Conservation (phyloP, 1,140 invertebrate genomes). For the Brachionus calyciflorus region DNA sequence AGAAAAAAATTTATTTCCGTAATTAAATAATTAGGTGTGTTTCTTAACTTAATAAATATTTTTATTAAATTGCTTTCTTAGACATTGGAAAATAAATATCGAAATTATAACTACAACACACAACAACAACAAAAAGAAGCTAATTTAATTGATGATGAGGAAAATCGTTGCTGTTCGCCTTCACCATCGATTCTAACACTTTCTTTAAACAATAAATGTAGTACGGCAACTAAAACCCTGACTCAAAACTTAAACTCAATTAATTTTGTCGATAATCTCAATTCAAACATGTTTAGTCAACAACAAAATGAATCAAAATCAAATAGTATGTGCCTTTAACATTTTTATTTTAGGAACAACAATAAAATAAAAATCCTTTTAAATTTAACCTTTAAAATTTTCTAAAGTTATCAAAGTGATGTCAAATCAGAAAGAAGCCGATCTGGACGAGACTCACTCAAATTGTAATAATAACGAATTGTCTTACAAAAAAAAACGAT, state of each 20-base stretch:
- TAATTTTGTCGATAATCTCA: constrained; percentile 15
- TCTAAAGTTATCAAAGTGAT: background rate
- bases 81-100: too few relatives aligned
- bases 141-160: background rate
- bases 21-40: too few relatives aligned
- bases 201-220: constrained; percentile 27
- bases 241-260: constrained; percentile 36
- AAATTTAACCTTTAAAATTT: background rate
- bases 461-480: background rate
- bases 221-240: constrained; percentile 18
- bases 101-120: too few relatives aligned
- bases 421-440: background rate
- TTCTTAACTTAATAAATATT: too few relatives aligned
- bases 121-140: background rate
- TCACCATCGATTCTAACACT: constrained; percentile 22
- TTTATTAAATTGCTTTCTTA: too few relatives aligned
- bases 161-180: constrained; percentile 20
- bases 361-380: background rate
- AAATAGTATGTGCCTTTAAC: background rate
- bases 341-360: background rate
- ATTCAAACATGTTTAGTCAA: constrained; percentile 11
- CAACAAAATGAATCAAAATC: background rate
- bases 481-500: background rate
- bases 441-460: background rate
- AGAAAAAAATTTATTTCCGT: too few relatives aligned